Evolutionary conservation across 2,113 vertebrate genomes (phyloP).

Genomic region (Pteronura brasiliensis): DNA sequence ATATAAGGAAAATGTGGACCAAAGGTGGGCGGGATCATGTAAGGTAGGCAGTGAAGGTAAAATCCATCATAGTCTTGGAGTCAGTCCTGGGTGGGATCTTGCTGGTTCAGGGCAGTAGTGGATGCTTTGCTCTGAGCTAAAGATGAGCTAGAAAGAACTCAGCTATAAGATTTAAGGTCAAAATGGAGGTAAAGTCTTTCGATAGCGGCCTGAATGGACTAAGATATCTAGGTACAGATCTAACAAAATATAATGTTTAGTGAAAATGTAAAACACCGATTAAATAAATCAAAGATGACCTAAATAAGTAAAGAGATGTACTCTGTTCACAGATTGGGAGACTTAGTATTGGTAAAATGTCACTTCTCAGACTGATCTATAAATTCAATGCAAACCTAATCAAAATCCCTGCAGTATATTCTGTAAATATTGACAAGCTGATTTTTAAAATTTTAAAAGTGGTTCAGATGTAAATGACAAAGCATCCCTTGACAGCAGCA

Average conservation of each 20-base stretch:
- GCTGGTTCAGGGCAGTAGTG: neutral
- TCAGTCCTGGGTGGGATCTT: neutral
- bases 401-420: neutral
- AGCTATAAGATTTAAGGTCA: neutral
- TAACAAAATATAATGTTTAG: neutral
- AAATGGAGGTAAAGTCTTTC: neutral
- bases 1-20: neutral
- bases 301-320: neutral
- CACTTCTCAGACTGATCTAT: neutral
- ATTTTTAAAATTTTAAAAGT: neutral
- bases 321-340: neutral
- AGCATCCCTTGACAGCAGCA: neutral
- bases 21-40: neutral
- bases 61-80: neutral
- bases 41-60: neutral
- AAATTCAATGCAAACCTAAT: neutral
- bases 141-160: neutral
- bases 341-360: neutral
- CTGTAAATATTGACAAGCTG: neutral
- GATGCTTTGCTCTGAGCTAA: neutral
- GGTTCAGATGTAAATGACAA: neutral
- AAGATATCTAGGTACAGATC: neutral
- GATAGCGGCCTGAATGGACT: neutral
- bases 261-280: neutral
- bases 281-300: neutral